phyloP scores from a whole-genome alignment of 2,797 vertebrate genomes.

The Dromococcyx pavoninus region DNA sequence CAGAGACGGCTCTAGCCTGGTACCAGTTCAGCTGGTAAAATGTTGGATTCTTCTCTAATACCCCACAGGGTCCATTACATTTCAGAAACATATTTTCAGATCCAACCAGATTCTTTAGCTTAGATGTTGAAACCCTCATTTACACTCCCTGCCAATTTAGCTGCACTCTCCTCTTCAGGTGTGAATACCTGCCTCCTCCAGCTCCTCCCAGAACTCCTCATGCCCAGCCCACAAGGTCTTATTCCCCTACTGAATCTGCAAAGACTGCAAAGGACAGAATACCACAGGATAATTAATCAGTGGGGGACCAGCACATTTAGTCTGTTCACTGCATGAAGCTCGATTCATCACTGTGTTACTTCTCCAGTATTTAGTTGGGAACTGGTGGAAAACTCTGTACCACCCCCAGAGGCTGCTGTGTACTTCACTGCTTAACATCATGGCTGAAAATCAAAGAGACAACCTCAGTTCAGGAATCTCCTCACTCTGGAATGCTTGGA shows the following conservation, averaged over 20 bases:
- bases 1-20: not conserved
- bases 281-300: not conserved
- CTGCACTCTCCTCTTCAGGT: not conserved
- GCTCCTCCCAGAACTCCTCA: not conserved
- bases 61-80: not conserved
- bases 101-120: not conserved
- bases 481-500: not conserved
- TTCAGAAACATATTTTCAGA: not conserved
- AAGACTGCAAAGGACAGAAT: not conserved
- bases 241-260: not conserved
- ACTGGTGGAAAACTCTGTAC: not conserved
- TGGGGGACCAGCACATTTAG: not conserved
- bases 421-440: not conserved
- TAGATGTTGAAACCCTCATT: not conserved
- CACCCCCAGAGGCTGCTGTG: rapidly evolving
- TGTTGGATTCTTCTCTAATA: not conserved
- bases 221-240: not conserved
- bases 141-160: not conserved
- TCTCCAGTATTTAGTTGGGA: not conserved
- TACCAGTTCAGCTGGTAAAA: not conserved
- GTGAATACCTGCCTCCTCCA: not conserved
- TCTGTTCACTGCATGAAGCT: not conserved
- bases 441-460: not conserved
- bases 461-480: not conserved
- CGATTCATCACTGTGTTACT: not conserved